Conservation (phyloP, 2,888 invertebrate genomes). For the Drosophila austrosaltans region DNA sequence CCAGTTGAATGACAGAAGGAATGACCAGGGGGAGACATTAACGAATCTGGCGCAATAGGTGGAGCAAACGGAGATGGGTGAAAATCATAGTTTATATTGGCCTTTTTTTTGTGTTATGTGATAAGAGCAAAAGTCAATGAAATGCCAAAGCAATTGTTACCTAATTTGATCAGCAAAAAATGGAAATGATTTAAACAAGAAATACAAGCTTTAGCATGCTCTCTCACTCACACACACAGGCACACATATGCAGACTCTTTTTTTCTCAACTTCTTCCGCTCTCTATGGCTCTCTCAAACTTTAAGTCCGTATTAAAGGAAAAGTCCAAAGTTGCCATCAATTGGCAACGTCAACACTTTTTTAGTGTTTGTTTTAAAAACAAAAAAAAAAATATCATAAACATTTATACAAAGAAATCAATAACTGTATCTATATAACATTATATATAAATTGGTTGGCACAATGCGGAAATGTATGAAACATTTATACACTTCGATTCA, state of each 20-base stretch:
- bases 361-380: conserved; percentile 26
- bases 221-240: conserved; percentile 12
- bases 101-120: conserved; percentile 40
- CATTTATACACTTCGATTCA: background rate
- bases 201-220: conserved; percentile 54
- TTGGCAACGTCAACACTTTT: conserved; percentile 68
- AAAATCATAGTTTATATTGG: background rate
- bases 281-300: background rate
- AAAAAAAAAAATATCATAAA: conserved; percentile 30
- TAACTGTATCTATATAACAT: background rate
- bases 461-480: conserved; percentile 33
- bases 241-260: background rate
- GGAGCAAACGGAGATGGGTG: background rate
- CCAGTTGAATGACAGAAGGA: conserved; percentile 42
- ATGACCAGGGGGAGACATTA: conserved; percentile 28
- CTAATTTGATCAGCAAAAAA: conserved; percentile 56
- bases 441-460: background rate
- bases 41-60: conserved; percentile 45
- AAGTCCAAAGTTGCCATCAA: conserved; percentile 33
- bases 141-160: conserved; percentile 66
- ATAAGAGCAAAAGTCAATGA: conserved; percentile 73
- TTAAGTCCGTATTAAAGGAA: conserved; percentile 1
- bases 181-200: conserved; percentile 59
- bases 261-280: conserved; percentile 1
- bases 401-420: conserved; percentile 21